Percentiles rank a stretch among this genome's conserved stretches.
phyloP scores from a whole-genome alignment of 2,888 invertebrate genomes.

The Zhengitettix transpicula region DNA sequence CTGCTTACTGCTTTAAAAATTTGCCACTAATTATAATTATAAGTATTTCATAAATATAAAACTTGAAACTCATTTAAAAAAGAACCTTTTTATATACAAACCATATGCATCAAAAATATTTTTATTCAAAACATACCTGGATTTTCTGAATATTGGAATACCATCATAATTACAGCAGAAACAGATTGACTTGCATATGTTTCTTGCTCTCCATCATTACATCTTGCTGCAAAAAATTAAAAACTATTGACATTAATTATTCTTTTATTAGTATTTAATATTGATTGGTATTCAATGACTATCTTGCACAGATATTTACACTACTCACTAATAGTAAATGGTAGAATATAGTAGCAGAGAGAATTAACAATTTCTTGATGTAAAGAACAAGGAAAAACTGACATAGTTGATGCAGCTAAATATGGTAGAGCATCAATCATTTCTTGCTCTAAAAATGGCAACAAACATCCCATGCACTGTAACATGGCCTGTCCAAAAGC shows the following conservation, averaged over 20 bases:
- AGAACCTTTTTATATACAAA: background rate
- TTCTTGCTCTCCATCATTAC: slow-evolving; percentile 47
- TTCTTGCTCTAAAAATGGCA: slow-evolving; percentile 93
- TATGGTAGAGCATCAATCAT: slow-evolving; percentile 90
- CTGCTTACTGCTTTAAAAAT: too few species aligned
- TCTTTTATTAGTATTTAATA: background rate
- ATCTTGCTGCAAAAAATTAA: slow-evolving; percentile 4
- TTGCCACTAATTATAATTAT: background rate
- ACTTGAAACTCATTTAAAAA: background rate
- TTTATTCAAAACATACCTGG: slow-evolving; percentile 41
- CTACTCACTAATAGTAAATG: slow-evolving; percentile 80
- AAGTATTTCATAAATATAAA: background rate
- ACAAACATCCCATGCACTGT: slow-evolving; percentile 83
- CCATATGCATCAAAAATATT: background rate
- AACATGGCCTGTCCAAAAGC: slow-evolving; percentile 87
- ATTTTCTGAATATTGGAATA: slow-evolving; percentile 89
- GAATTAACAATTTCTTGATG: slow-evolving; percentile 92
- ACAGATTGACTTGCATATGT: slow-evolving; percentile 71
- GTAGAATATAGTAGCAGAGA: slow-evolving; percentile 87
- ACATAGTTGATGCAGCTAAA: slow-evolving; percentile 82
- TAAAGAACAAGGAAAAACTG: slow-evolving; percentile 73
- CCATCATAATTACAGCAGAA: slow-evolving; percentile 91
- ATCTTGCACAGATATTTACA: background rate
- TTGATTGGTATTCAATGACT: too few species aligned
- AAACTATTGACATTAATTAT: background rate